These are phyloP conservation scores for Enteromius trimaculatus DNA, from an alignment of 2,797 vertebrate genomes.

Conservation along the genomic window DNA sequence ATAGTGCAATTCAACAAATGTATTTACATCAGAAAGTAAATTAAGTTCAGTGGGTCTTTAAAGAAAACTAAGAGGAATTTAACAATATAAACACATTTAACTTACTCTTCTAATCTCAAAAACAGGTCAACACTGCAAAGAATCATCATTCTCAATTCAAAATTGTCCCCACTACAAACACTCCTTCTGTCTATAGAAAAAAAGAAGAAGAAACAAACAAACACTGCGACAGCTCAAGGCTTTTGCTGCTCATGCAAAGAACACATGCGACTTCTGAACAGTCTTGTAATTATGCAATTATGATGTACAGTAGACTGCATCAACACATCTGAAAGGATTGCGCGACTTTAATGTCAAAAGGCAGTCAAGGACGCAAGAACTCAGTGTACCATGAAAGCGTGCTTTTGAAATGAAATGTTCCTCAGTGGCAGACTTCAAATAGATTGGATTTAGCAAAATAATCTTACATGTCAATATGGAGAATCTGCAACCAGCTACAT, in stretches of 20 bases:
- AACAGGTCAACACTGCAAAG: not conserved
- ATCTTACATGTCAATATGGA: conserved; percentile 38
- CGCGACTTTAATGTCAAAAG: conserved; percentile 10
- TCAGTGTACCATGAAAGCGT: conserved; percentile 1
- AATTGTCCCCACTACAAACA: not conserved
- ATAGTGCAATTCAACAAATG: not conserved
- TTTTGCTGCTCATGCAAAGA: conserved; percentile 3
- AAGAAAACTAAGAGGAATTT: not conserved
- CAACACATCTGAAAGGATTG: conserved; percentile 25
- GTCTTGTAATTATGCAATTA: conserved; percentile 29
- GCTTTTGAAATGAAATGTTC: conserved; percentile 6
- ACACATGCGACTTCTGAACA: not conserved
- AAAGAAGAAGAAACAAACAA: conserved; percentile 6
- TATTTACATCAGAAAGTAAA: not conserved
- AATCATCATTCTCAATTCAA: not conserved
- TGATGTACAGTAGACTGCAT: conserved; percentile 24
- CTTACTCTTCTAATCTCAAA: not conserved
- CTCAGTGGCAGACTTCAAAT: conserved; percentile 2
- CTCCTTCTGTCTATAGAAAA: not conserved
- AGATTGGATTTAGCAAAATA: conserved; percentile 35
- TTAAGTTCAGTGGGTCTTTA: not conserved
- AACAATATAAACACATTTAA: not conserved
- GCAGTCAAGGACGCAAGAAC: not conserved
- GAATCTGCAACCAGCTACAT: conserved; percentile 18
- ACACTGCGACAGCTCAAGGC: not conserved